Percentiles rank a stretch among this genome's conserved stretches.
phyloP scores from a whole-genome alignment of 1,140 invertebrate genomes.

The Drosophila mojavensis region DNA sequence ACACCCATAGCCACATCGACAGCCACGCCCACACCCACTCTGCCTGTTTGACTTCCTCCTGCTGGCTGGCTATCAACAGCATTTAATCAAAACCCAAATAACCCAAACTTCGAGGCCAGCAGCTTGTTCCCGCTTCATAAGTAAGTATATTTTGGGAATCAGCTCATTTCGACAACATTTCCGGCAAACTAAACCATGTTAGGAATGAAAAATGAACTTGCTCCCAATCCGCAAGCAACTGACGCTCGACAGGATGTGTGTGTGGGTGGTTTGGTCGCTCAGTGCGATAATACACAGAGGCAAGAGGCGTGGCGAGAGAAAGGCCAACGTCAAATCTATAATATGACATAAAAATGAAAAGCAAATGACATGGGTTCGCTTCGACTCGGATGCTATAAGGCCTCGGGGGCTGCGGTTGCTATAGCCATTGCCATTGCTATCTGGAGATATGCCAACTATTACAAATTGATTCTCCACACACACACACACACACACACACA shows the following conservation, averaged over 20 bases:
- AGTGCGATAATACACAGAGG: conserved; percentile 34
- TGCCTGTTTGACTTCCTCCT: not conserved
- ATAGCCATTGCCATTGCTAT: conserved; percentile 36
- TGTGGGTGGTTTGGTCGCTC: not conserved
- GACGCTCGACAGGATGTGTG: conserved; percentile 19
- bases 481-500: conserved; percentile 13
- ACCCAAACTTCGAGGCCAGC: conserved; percentile 38
- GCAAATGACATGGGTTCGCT: conserved; percentile 73
- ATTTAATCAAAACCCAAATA: conserved; percentile 70
- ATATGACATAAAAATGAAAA: conserved; percentile 81
- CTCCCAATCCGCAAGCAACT: not conserved
- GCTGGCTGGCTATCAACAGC: conserved; percentile 52
- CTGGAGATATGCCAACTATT: conserved; percentile 80
- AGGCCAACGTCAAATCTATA: conserved; percentile 63
- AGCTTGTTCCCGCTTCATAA: conserved; percentile 27
- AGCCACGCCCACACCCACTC: not conserved
- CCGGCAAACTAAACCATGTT: conserved; percentile 75
- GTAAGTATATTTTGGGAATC: conserved; percentile 63
- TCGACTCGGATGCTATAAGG: conserved; percentile 29
- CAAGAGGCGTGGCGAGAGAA: conserved; percentile 5
- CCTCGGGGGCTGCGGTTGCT: conserved; percentile 62
- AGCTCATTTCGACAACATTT: conserved; percentile 78
- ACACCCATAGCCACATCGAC: not conserved
- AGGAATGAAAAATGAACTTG: conserved; percentile 79
- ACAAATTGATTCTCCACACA: conserved; percentile 73